Evolutionary conservation across 2,888 invertebrate genomes (phyloP).

Genomic region (Cynaeus angustus): DNA sequence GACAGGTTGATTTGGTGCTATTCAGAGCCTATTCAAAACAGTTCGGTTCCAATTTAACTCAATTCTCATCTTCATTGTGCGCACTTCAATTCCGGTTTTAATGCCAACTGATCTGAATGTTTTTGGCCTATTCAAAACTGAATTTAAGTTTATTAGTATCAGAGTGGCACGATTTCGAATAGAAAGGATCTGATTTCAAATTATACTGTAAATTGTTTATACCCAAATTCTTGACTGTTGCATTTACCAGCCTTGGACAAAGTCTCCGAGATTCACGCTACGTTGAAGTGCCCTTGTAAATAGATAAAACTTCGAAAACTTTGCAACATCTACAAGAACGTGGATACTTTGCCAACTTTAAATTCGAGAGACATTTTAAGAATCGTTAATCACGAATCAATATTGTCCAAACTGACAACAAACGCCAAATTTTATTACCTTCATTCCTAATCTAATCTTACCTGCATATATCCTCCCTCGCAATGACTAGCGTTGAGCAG

Average conservation of each 20-base stretch:
- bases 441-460: constrained; percentile 65
- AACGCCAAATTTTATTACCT: neutral
- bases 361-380: neutral
- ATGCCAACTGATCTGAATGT: constrained; percentile 20
- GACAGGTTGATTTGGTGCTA: constrained; percentile 22
- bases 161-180: neutral
- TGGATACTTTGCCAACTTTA: too few species aligned
- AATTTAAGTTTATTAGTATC: constrained; percentile 24
- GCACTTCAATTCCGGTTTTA: constrained; percentile 4
- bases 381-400: neutral
- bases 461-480: constrained; percentile 92
- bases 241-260: too few species aligned
- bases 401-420: too few species aligned
- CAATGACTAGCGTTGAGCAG: constrained; percentile 91
- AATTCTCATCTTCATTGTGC: constrained; percentile 14
- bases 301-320: too few species aligned
- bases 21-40: constrained; percentile 13
- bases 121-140: constrained; percentile 23
- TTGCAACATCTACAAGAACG: too few species aligned
- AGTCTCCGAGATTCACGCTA: too few species aligned
- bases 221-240: neutral
- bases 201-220: too few species aligned
- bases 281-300: too few species aligned
- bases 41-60: constrained; percentile 19
- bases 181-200: constrained; percentile 6